Conservation (phyloP, 1,140 invertebrate genomes). For the Holotrichia oblita region DNA sequence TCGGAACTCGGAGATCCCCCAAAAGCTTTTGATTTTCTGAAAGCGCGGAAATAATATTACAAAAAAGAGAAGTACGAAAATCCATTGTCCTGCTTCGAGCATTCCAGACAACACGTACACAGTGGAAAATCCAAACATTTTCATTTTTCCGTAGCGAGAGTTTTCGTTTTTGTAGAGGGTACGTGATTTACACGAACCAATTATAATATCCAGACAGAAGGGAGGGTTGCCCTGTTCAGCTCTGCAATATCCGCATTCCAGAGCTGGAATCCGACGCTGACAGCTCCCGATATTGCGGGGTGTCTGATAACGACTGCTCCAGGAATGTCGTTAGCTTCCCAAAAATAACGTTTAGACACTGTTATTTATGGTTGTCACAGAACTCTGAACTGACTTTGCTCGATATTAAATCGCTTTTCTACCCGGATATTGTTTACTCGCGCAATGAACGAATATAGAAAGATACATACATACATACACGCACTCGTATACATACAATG, state of each 20-base stretch:
- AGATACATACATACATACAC: constrained; percentile 19
- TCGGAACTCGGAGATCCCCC: neutral
- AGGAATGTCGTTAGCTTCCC: constrained; percentile 61
- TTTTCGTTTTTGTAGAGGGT: constrained; percentile 41
- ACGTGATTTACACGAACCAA: constrained; percentile 49
- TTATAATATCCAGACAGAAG: constrained; percentile 49
- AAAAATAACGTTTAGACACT: constrained; percentile 60
- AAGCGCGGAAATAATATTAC: constrained; percentile 27
- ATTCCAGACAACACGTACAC: constrained; percentile 18
- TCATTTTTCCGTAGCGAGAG: constrained; percentile 40
- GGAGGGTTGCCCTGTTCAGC: constrained; percentile 44
- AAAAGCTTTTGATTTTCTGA: constrained; percentile 34
- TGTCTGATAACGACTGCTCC: constrained; percentile 61
- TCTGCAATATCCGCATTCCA: constrained; percentile 60
- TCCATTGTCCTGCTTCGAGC: constrained; percentile 28
- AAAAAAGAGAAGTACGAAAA: constrained; percentile 36
- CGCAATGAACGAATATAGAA: constrained; percentile 29
- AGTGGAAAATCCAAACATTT: constrained; percentile 40
- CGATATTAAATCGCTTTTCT: constrained; percentile 44
- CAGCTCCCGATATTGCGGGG: constrained; percentile 58
- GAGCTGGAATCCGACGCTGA: constrained; percentile 58
- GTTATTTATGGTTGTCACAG: constrained; percentile 59
- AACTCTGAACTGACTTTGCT: constrained; percentile 42
- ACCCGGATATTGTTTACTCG: constrained; percentile 39
- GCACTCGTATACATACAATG: constrained; percentile 21